Conservation (phyloP, 2,113 vertebrate species). For the Sphyrna mokarran region DNA sequence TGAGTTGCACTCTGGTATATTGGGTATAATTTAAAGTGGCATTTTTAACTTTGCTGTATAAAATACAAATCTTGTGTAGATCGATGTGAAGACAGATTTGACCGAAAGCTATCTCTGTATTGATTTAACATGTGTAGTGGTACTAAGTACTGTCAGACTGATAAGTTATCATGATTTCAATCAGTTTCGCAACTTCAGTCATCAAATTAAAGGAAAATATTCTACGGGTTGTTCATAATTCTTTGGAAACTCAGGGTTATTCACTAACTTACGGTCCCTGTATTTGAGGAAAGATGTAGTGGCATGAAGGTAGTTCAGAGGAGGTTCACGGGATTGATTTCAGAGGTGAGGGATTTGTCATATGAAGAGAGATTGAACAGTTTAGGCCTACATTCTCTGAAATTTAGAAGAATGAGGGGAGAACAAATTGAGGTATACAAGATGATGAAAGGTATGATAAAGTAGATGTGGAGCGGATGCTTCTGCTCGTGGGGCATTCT, state of each 20-base stretch:
- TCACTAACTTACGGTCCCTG: too few relatives aligned
- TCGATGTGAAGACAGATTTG: constrained; percentile 8
- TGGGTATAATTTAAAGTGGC: constrained; percentile 7
- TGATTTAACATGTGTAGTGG: constrained; percentile 27
- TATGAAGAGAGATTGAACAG: too few relatives aligned
- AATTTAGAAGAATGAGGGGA: too few relatives aligned
- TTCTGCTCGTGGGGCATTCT: too few relatives aligned
- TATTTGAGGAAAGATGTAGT: too few relatives aligned
- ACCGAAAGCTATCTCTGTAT: background rate
- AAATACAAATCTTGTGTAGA: background rate
- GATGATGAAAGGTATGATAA: too few relatives aligned
- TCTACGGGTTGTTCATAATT: background rate
- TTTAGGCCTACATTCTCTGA: too few relatives aligned
- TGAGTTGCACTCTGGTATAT: background rate
- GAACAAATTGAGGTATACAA: too few relatives aligned
- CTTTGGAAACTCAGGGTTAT: background rate
- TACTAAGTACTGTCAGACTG: constrained; percentile 19
- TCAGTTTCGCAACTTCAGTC: background rate
- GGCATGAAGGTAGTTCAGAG: too few relatives aligned
- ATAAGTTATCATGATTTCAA: background rate
- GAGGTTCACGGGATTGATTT: too few relatives aligned
- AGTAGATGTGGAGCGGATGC: too few relatives aligned
- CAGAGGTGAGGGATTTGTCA: too few relatives aligned
- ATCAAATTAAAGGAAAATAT: background rate
- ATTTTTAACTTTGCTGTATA: background rate